Evolutionary conservation across 1,140 invertebrate genomes (phyloP).

Genomic region (Cepaea nemoralis): DNA sequence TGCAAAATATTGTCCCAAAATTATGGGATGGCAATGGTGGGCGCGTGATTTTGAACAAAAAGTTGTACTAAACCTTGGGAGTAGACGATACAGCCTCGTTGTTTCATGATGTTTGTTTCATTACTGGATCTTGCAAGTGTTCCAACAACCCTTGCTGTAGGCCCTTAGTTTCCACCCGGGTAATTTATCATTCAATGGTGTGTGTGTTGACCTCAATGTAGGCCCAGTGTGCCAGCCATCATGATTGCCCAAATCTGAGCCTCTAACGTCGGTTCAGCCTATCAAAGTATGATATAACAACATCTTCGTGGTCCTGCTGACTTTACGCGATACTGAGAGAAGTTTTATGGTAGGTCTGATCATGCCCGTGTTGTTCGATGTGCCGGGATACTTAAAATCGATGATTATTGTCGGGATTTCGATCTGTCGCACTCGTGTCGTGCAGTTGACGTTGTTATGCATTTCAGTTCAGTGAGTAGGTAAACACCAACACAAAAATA

Average conservation of each 20-base stretch:
- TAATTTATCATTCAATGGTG: neutral
- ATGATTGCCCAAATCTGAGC: neutral
- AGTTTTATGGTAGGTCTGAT: neutral
- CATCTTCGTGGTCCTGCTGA: neutral
- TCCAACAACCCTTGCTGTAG: neutral
- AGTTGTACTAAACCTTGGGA: constrained; percentile 45
- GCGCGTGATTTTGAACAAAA: constrained; percentile 81
- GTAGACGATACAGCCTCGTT: neutral
- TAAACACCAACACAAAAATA: too few relatives aligned
- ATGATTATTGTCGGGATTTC: too few relatives aligned
- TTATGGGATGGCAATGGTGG: constrained; percentile 79
- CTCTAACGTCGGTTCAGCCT: neutral
- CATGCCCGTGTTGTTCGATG: neutral
- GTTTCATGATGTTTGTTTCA: neutral
- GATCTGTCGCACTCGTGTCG: too few relatives aligned
- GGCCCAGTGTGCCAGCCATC: constrained; percentile 40
- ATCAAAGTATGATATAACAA: neutral
- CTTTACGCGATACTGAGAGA: neutral
- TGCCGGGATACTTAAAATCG: too few relatives aligned
- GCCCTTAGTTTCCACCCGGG: neutral
- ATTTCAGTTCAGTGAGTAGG: too few relatives aligned
- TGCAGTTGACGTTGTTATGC: too few relatives aligned
- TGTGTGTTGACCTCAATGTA: constrained; percentile 36
- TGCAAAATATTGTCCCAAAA: constrained; percentile 45
- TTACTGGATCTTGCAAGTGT: constrained; percentile 7